Percentiles rank a stretch among this genome's conserved stretches.
These are phyloP conservation scores for Eubasilissa regina DNA, from an alignment of 1,140 invertebrate genomes.

Conservation along the genomic window DNA sequence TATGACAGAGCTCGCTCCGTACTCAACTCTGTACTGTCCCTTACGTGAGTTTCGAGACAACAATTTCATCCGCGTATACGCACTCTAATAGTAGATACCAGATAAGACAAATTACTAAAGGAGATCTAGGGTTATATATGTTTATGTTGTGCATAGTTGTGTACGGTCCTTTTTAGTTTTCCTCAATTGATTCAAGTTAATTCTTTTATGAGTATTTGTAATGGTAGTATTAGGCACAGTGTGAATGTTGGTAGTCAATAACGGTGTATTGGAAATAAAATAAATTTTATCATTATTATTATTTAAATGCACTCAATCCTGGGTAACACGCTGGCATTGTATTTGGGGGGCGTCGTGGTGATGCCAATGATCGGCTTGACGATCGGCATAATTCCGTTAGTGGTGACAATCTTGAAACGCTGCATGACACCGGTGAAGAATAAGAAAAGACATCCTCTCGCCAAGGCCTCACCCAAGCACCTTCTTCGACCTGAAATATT, in stretches of 20 bases:
- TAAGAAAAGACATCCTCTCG: slow-evolving; percentile 81
- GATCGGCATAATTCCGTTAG: slow-evolving; percentile 64
- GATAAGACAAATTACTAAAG: too few relatives aligned
- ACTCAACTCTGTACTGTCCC: too few relatives aligned
- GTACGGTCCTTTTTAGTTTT: too few relatives aligned
- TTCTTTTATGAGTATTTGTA: too few relatives aligned
- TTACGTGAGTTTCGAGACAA: too few relatives aligned
- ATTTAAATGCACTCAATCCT: slow-evolving; percentile 51
- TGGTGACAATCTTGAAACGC: slow-evolving; percentile 67
- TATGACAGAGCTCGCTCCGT: too few relatives aligned
- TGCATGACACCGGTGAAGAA: slow-evolving; percentile 82
- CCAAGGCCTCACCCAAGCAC: slow-evolving; percentile 85
- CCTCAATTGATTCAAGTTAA: too few relatives aligned
- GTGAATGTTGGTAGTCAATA: neutral
- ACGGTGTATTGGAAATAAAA: neutral
- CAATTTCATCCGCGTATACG: too few relatives aligned
- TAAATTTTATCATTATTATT: neutral
- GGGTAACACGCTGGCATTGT: slow-evolving; percentile 63
- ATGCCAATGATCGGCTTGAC: slow-evolving; percentile 64
- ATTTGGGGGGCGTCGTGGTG: slow-evolving; percentile 64
- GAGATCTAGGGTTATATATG: too few relatives aligned
- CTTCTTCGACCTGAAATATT: slow-evolving; percentile 78
- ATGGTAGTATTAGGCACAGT: too few relatives aligned
- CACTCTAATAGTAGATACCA: too few relatives aligned
- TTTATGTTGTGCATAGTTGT: too few relatives aligned